Evolutionary conservation across 2,888 invertebrate genomes (phyloP).

Genomic region (Phytoseiulus persimilis): DNA sequence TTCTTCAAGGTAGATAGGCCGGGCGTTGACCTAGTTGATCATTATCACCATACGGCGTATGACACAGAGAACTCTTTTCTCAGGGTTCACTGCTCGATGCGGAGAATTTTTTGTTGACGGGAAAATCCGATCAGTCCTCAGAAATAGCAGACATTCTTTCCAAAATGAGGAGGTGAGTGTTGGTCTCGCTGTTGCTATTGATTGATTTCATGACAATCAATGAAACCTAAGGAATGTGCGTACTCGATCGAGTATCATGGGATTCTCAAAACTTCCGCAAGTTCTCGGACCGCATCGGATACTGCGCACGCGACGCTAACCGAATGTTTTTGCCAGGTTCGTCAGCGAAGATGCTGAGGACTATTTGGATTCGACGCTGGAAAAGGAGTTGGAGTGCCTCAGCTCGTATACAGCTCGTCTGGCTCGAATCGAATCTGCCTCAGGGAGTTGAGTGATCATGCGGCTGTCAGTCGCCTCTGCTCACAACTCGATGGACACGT

Average conservation of each 20-base stretch:
- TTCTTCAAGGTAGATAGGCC: neutral
- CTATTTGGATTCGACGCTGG: slow-evolving; percentile 28
- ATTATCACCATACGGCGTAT: neutral
- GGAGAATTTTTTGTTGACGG: slow-evolving; percentile 14
- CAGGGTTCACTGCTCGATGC: neutral
- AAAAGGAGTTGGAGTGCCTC: slow-evolving; percentile 16
- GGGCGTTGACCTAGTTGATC: too few relatives aligned
- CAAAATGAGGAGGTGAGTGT: slow-evolving; percentile 1
- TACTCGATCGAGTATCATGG: too few relatives aligned
- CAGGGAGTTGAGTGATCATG: neutral
- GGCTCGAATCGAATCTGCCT: slow-evolving; percentile 18
- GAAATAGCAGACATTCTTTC: neutral
- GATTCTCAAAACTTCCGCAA: neutral
- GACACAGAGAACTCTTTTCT: neutral
- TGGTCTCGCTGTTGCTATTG: neutral
- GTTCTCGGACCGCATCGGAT: neutral
- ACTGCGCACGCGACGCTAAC: neutral
- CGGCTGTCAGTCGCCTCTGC: too few relatives aligned
- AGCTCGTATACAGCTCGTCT: neutral
- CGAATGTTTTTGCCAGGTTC: neutral
- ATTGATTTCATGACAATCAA: too few relatives aligned
- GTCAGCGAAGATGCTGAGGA: slow-evolving; percentile 18
- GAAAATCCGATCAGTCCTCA: neutral
- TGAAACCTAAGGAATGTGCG: too few relatives aligned
- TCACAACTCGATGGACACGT: too few relatives aligned